A percentile compares a stretch with the other conserved stretches of the same genome.
Evolutionary conservation across 2,888 invertebrate genomes (phyloP).

Genomic region (Scaptomyza flava): DNA sequence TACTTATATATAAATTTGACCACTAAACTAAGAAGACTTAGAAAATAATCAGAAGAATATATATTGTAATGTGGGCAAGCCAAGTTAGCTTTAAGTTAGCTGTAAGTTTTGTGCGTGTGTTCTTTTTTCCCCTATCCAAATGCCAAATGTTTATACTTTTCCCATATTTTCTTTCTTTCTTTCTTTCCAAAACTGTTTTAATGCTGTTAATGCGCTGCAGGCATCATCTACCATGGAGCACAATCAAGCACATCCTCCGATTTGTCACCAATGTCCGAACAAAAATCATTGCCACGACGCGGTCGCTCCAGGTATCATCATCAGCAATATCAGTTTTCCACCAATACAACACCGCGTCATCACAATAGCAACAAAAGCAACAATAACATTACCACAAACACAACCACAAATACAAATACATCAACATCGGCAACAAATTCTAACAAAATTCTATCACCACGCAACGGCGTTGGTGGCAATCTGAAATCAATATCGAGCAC

Average conservation of each 20-base stretch:
- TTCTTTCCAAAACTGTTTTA: slow-evolving; percentile 34
- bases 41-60: slow-evolving; percentile 11
- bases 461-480: slow-evolving; percentile 77
- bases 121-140: slow-evolving; percentile 43
- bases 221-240: slow-evolving; percentile 90
- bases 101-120: slow-evolving; percentile 37
- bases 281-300: slow-evolving; percentile 90
- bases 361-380: slow-evolving; percentile 84
- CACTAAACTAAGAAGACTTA: slow-evolving; percentile 44
- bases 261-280: slow-evolving; percentile 91
- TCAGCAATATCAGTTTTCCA: slow-evolving; percentile 85
- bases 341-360: slow-evolving; percentile 85
- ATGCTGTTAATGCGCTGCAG: slow-evolving; percentile 82
- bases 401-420: slow-evolving; percentile 62
- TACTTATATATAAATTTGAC: slow-evolving; percentile 34
- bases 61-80: slow-evolving; percentile 20
- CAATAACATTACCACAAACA: slow-evolving; percentile 72
- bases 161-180: slow-evolving; percentile 73
- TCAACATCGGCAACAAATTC: slow-evolving; percentile 76
- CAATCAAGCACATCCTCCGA: slow-evolving; percentile 91
- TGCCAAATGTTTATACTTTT: slow-evolving; percentile 61
- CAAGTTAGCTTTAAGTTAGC: slow-evolving; percentile 45
- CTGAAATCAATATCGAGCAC: slow-evolving; percentile 83
- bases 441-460: slow-evolving; percentile 83
- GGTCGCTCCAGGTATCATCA: slow-evolving; percentile 88